A percentile compares a stretch with the other conserved stretches of the same genome.
These are phyloP conservation scores for Xestia c-nigrum DNA, from an alignment of 2,888 invertebrate species.

Conservation along the genomic window DNA sequence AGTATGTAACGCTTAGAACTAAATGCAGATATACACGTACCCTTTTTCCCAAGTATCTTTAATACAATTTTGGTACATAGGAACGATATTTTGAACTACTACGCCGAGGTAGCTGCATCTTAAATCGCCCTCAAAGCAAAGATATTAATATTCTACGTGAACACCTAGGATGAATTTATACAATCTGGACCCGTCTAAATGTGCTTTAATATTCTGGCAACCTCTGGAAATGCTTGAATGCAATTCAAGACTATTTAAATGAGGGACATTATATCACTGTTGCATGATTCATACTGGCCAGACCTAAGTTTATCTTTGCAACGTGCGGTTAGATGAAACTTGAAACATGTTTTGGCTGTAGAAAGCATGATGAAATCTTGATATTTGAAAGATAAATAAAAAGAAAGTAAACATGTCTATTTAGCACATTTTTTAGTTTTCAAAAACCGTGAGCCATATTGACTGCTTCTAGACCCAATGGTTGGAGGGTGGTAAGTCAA, in stretches of 20 bases:
- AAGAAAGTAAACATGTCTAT: neutral
- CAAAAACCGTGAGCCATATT: neutral
- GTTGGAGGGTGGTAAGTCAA: neutral
- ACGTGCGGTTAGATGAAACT: neutral
- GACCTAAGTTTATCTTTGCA: neutral
- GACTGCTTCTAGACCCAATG: neutral
- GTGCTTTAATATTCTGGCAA: constrained; percentile 44
- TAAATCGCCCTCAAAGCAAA: constrained; percentile 33
- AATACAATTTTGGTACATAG: constrained; percentile 6
- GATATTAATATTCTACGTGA: constrained; percentile 49
- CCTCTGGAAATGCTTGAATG: constrained; percentile 39
- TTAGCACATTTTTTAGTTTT: neutral
- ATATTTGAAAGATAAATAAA: neutral
- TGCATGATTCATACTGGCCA: constrained; percentile 6
- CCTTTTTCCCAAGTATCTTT: constrained; percentile 6
- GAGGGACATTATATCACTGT: constrained; percentile 19
- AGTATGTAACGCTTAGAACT: constrained; percentile 6
- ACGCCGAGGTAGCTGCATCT: constrained; percentile 18
- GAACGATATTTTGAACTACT: neutral
- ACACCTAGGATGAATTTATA: constrained; percentile 40
- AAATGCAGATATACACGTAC: neutral
- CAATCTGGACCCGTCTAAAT: constrained; percentile 39
- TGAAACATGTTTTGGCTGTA: neutral
- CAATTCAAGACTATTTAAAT: constrained; percentile 43
- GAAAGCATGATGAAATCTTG: neutral